Percentiles rank a stretch among this genome's conserved stretches.
These are phyloP conservation scores for Dendrolimus houi DNA, from an alignment of 2,888 invertebrate species.

Conservation along the genomic window DNA sequence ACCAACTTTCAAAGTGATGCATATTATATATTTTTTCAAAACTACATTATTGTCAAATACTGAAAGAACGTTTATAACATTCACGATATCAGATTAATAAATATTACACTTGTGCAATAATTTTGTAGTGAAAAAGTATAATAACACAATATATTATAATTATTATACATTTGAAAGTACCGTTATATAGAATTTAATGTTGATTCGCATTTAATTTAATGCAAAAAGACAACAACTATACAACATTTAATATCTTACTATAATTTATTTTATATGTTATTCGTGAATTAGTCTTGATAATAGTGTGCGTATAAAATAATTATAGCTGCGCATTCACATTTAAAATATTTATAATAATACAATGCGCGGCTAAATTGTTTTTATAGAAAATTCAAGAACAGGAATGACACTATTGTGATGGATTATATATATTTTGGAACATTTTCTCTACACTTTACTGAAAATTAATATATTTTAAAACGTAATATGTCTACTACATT, in stretches of 20 bases:
- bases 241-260: constrained; percentile 37
- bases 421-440: too few relatives aligned
- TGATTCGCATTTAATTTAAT: too few relatives aligned
- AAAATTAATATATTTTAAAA: too few relatives aligned
- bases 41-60: constrained; percentile 68
- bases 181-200: constrained; percentile 21
- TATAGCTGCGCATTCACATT: not conserved
- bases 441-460: too few relatives aligned
- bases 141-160: constrained; percentile 13
- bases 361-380: too few relatives aligned
- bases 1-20: too few relatives aligned
- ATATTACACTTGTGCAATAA: too few relatives aligned
- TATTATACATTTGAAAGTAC: constrained; percentile 9
- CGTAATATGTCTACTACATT: not conserved
- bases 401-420: too few relatives aligned
- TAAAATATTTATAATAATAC: too few relatives aligned
- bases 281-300: constrained; percentile 61
- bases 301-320: constrained; percentile 50
- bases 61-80: constrained; percentile 54
- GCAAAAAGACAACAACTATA: constrained; percentile 50
- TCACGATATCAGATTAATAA: constrained; percentile 11
- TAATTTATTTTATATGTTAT: constrained; percentile 47
- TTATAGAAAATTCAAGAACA: too few relatives aligned
- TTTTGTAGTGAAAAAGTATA: constrained; percentile 6
- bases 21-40: constrained; percentile 3